Conservation (phyloP, 2,113 vertebrate genomes). For the Crotalus tigris region DNA sequence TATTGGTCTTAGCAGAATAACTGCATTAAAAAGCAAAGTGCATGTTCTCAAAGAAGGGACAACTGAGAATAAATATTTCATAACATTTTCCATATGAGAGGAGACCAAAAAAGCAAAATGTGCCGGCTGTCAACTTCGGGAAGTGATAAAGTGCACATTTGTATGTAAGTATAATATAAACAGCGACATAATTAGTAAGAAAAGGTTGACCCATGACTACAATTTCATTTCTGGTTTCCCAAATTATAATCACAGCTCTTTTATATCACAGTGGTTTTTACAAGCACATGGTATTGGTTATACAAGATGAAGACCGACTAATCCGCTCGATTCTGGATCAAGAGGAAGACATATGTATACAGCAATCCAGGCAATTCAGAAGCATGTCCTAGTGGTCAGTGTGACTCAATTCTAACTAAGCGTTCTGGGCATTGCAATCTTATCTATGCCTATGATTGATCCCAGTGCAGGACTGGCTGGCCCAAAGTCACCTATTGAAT, state of each 20-base stretch:
- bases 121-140: not conserved
- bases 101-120: not conserved
- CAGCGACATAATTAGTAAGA: not conserved
- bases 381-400: not conserved
- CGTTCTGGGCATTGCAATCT: not conserved
- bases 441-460: not conserved
- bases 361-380: not conserved
- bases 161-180: not conserved
- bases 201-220: not conserved
- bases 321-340: not conserved
- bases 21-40: not conserved
- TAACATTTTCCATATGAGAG: not conserved
- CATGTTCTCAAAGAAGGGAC: not conserved
- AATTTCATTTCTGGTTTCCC: not conserved
- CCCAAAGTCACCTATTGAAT: not conserved
- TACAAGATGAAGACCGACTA: not conserved
- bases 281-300: no score
- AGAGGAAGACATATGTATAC: not conserved
- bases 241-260: not conserved
- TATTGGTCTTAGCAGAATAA: not conserved
- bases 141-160: not conserved
- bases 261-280: not conserved
- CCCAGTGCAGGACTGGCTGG: not conserved
- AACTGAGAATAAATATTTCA: conserved; percentile 3
- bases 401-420: not conserved